phyloP scores from a whole-genome alignment of 64 coral and sea anemone genomes.

The Trachythela sp. region DNA sequence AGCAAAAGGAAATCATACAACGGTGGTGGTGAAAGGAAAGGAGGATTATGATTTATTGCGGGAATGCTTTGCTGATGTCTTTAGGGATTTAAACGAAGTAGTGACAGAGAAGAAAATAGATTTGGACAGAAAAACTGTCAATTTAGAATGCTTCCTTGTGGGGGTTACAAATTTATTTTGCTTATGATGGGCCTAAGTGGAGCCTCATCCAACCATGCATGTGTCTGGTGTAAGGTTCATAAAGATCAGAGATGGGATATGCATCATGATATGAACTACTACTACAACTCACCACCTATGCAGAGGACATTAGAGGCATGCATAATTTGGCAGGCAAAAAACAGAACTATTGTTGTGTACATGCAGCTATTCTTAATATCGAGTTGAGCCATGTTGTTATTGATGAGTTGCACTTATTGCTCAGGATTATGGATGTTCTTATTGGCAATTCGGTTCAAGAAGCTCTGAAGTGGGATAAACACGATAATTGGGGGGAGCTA shows the following conservation, averaged over 20 bases:
- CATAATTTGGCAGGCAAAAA: background rate
- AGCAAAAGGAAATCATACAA: conserved; percentile 17
- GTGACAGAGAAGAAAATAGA: background rate
- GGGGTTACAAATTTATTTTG: conserved; percentile 38
- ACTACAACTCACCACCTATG: background rate
- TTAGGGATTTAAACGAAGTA: background rate
- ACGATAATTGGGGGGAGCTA: background rate
- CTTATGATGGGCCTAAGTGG: conserved; percentile 15
- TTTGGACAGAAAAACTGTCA: background rate
- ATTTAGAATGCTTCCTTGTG: conserved; percentile 31
- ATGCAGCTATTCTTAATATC: conserved; percentile 11
- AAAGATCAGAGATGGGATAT: conserved; percentile 30
- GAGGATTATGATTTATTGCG: background rate
- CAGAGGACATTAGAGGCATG: background rate
- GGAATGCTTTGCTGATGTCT: background rate
- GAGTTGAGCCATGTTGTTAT: background rate
- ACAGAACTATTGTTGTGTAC: conserved; percentile 2
- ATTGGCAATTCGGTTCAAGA: conserved; percentile 33
- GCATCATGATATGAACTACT: background rate
- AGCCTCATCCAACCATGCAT: conserved; percentile 34
- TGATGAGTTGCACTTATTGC: conserved; percentile 33
- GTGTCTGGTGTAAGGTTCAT: conserved; percentile 23
- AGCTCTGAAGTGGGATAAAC: background rate
- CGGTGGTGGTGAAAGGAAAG: background rate
- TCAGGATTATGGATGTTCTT: conserved; percentile 6